Evolutionary conservation across 2,113 vertebrate genomes (phyloP).

Genomic region (Tor tambroides): DNA sequence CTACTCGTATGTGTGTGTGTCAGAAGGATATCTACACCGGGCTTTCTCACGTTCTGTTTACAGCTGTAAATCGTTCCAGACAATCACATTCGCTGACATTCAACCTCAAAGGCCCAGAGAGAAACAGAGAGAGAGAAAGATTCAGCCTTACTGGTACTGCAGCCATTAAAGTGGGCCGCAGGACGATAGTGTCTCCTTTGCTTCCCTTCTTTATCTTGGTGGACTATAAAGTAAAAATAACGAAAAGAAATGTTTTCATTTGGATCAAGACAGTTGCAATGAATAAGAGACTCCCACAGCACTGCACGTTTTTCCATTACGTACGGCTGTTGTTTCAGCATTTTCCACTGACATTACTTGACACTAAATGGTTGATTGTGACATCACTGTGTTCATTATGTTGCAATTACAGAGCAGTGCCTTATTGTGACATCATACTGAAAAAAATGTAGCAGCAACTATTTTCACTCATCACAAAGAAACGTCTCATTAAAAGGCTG

Average conservation of each 20-base stretch:
- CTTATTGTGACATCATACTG: no score
- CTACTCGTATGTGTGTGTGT: conserved; percentile 46
- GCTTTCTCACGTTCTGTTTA: conserved; percentile 81
- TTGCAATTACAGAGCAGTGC: no score
- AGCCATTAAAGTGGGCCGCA: conserved; percentile 93
- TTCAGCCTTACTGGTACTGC: conserved; percentile 87
- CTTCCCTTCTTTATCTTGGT: conserved; percentile 98
- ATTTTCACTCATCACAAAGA: no score
- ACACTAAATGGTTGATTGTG: no score
- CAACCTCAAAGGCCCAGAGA: conserved; percentile 55
- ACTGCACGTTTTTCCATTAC: background rate
- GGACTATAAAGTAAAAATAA: conserved; percentile 75
- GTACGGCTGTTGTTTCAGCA: background rate
- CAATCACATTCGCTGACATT: conserved; percentile 67
- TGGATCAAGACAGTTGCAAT: background rate
- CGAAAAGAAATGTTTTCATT: background rate
- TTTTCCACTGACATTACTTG: conserved; percentile 1
- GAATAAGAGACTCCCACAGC: background rate
- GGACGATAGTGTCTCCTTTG: conserved; percentile 86
- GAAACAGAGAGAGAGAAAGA: conserved; percentile 17
- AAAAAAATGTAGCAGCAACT: no score
- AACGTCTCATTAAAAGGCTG: no score
- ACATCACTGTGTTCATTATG: no score
- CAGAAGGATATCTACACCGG: conserved; percentile 72
- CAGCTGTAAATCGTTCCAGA: conserved; percentile 76